Evolutionary conservation across 2,797 vertebrate genomes (phyloP).

Genomic region (Xiphorhynchus erythropygius): DNA sequence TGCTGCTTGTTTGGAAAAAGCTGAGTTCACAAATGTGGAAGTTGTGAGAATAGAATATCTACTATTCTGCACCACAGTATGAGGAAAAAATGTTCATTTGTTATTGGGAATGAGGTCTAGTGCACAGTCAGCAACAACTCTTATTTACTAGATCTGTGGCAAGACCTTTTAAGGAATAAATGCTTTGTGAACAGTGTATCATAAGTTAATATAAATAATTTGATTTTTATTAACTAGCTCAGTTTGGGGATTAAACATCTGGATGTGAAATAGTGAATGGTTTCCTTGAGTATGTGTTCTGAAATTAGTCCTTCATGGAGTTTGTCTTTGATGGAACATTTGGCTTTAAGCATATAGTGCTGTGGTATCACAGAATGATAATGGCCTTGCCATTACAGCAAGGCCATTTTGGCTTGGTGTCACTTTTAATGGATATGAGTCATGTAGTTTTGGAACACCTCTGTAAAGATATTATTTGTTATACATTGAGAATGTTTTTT

Average conservation of each 20-base stretch:
- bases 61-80: background rate
- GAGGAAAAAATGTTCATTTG: background rate
- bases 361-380: background rate
- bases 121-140: background rate
- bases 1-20: slow-evolving; percentile 47
- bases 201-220: background rate
- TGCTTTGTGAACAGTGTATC: background rate
- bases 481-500: background rate
- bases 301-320: background rate
- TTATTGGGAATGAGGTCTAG: background rate
- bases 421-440: background rate
- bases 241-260: background rate
- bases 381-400: background rate
- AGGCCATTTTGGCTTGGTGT: background rate
- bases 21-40: slow-evolving; percentile 23
- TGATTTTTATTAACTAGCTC: background rate
- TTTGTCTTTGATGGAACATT: background rate
- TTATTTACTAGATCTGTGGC: background rate
- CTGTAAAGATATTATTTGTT: background rate
- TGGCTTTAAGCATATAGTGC: background rate
- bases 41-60: background rate
- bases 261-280: background rate
- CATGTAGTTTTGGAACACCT: background rate
- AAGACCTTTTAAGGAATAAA: background rate
- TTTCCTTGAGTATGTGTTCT: background rate